These are phyloP conservation scores for Plectrocnemia conspersa DNA, from an alignment of 1,140 invertebrate species.

Conservation along the genomic window DNA sequence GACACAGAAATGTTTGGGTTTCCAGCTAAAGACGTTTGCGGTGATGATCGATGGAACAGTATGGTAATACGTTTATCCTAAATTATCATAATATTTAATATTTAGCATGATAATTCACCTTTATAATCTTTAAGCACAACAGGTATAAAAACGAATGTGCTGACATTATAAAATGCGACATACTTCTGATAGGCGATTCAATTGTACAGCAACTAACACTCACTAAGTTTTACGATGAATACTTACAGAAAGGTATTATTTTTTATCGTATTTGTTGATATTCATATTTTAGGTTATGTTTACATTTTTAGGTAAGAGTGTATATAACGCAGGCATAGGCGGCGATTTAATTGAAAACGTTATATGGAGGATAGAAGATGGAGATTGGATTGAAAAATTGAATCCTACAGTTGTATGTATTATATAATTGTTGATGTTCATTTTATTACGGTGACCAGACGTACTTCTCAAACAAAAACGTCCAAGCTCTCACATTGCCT, in stretches of 20 bases:
- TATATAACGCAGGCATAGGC: conserved; percentile 68
- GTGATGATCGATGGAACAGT: too few species aligned
- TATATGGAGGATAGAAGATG: conserved; percentile 67
- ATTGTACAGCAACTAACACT: conserved; percentile 59
- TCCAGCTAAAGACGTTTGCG: too few species aligned
- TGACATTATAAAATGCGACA: conserved; percentile 60
- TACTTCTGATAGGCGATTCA: conserved; percentile 69
- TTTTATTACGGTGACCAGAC: too few species aligned
- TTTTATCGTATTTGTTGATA: neutral
- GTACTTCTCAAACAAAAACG: too few species aligned
- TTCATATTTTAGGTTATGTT: neutral
- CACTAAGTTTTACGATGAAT: conserved; percentile 37
- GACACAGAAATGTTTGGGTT: too few species aligned
- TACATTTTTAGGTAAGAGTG: conserved; percentile 7
- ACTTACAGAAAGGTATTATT: conserved; percentile 21
- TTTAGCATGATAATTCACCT: neutral
- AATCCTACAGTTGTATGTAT: conserved; percentile 45
- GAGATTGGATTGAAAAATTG: conserved; percentile 54
- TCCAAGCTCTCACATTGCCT: too few species aligned
- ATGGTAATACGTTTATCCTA: too few species aligned
- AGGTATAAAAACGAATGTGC: conserved; percentile 58
- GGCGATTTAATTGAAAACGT: conserved; percentile 69
- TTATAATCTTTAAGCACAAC: conserved; percentile 54
- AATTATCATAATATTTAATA: conserved; percentile 1
- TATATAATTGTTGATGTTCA: neutral